Base-by-base conservation (phyloP, 2,888 invertebrate genomes). In the Creontiades dilutus region DNA sequence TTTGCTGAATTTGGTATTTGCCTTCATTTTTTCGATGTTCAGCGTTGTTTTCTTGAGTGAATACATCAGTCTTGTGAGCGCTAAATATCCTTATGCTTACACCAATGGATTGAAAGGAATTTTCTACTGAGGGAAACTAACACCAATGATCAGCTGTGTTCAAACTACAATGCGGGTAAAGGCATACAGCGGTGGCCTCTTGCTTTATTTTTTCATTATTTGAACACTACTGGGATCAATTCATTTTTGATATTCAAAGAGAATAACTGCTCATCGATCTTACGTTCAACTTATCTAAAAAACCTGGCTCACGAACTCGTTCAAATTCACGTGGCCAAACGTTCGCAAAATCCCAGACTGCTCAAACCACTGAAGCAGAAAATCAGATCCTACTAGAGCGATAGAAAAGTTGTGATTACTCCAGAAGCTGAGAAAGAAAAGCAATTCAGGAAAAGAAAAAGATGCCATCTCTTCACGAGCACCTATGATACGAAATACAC, bases 271-370 rank as follows among this genome's bases (percentile, higher is more conserved):
- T 37, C 37, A 2, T 7, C 37, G 37, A 37, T 37, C 37, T 37
- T 37, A 37, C 75, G 19, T n/a, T 75, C 75, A 75, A 75, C 75
- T 75, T 75, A 75, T 75, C 75, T 75, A 46, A 81, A 47, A 81
- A 19, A 27, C 13, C 13, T 81, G 81, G 81, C 48, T 81, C 37
- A 81, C 37, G 37, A 47, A 81, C 48, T 81, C 37, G 37, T 81
- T 47, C 81, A 37, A 47, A 81, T 81, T 48, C 48, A 81, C 48
- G 37, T 19, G 23, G 37, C 37, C 81, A 81, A 81, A 48, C 81
- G 48, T 9, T 81, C 81, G 2, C 48, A 46, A 28, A 81, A 81
- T 48, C 52, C 52, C 52, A 52, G 52, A 52, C 52, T 52, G 52
- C 52, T 52, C 52, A 52, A 52, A 52, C 13, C 52, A 2, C 52